These are phyloP conservation scores for Prostheceraeus crozeri DNA, from an alignment of 2,888 invertebrate genomes.

Conservation along the genomic window DNA sequence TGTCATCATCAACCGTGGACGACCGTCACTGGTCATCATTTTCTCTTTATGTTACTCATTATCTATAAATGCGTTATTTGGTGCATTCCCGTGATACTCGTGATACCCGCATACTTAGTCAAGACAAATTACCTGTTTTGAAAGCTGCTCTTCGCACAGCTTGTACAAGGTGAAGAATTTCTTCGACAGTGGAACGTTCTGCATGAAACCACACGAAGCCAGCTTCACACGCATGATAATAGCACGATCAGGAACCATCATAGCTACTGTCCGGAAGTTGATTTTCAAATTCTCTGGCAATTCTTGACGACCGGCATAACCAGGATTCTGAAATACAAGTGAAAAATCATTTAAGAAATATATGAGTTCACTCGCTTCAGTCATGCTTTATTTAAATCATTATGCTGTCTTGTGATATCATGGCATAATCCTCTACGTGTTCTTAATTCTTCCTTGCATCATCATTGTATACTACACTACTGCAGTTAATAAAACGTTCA, in stretches of 20 bases:
- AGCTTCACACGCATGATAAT: constrained; percentile 92
- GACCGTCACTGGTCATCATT: no score
- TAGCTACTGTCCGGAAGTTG: constrained; percentile 90
- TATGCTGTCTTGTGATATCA: no score
- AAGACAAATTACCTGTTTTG: constrained; percentile 74
- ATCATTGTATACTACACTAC: no score
- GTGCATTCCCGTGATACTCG: no score
- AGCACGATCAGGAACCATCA: constrained; percentile 97
- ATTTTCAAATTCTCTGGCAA: constrained; percentile 92
- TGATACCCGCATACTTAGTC: no score
- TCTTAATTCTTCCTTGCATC: no score
- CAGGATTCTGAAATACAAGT: constrained; percentile 70
- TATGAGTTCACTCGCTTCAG: neutral
- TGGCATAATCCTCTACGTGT: no score
- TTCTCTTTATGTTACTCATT: no score
- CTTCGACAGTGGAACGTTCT: constrained; percentile 83
- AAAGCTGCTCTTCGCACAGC: constrained; percentile 88
- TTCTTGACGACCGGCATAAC: constrained; percentile 90
- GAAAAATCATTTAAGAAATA: constrained; percentile 16
- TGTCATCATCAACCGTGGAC: no score
- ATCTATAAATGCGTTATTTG: no score
- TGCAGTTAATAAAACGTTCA: no score
- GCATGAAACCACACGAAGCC: constrained; percentile 87
- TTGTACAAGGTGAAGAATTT: constrained; percentile 94
- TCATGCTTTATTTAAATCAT: neutral